phyloP scores from a whole-genome alignment of 1,140 invertebrate genomes.

The Tyrophagus putrescentiae region DNA sequence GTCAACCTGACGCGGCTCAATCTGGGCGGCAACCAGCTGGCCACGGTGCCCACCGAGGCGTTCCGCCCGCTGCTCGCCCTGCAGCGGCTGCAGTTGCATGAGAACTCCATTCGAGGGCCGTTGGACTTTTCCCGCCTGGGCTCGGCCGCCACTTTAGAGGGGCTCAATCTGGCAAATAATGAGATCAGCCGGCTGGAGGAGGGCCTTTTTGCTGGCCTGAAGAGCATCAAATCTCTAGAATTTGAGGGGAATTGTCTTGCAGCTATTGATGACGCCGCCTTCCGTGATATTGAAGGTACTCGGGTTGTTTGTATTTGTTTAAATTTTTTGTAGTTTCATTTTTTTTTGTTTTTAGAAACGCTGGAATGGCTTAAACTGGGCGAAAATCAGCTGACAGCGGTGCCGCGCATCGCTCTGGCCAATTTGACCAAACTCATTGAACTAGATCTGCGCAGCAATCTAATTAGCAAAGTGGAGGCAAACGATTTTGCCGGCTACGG shows the following conservation, averaged over 20 bases:
- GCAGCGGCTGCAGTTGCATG: conserved; percentile 26
- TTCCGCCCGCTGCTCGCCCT: conserved; percentile 22
- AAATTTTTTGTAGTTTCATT: conserved; percentile 10
- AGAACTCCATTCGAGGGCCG: conserved; percentile 26
- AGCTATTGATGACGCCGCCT: conserved; percentile 27
- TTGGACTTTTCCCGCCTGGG: conserved; percentile 18
- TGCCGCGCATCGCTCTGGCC: conserved; percentile 62
- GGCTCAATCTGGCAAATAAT: conserved; percentile 27
- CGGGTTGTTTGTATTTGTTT: not conserved
- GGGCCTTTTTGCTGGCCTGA: conserved; percentile 24
- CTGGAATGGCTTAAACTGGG: conserved; percentile 70
- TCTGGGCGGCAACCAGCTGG: conserved; percentile 28
- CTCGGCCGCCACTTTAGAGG: conserved; percentile 22
- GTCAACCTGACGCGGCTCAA: conserved; percentile 28
- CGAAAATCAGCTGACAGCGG: conserved; percentile 63
- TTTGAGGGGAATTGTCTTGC: conserved; percentile 28
- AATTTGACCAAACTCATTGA: conserved; percentile 66
- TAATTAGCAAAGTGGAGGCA: conserved; percentile 60
- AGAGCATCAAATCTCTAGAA: conserved; percentile 27
- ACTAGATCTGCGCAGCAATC: conserved; percentile 68
- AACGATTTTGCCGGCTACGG: conserved; percentile 76
- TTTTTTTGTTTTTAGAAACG: conserved; percentile 41
- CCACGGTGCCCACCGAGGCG: conserved; percentile 23
- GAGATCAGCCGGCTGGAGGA: conserved; percentile 23
- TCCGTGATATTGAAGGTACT: conserved; percentile 42